A percentile compares a stretch with the other conserved stretches of the same genome.
These are phyloP conservation scores for Cherax quadricarinatus DNA, from an alignment of 1,140 invertebrate species.

Conservation along the genomic window DNA sequence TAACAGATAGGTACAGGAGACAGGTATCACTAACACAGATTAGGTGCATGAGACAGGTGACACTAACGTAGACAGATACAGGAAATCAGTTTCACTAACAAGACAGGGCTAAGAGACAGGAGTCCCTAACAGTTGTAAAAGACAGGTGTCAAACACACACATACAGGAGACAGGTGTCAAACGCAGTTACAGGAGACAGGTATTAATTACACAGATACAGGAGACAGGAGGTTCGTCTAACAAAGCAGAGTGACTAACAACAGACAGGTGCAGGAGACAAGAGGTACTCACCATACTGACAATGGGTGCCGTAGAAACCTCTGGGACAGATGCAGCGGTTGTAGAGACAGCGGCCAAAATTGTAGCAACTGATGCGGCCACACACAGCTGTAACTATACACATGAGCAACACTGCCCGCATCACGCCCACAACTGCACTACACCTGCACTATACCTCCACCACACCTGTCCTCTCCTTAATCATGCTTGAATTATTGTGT, in stretches of 20 bases:
- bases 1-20: no score
- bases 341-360: conserved; percentile 59
- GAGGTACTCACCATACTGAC: conserved; percentile 59
- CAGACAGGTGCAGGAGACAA: neutral
- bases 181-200: neutral
- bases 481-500: no score
- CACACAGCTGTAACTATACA: conserved; percentile 3
- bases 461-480: neutral
- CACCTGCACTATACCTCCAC: neutral
- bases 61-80: no score
- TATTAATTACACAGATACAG: neutral
- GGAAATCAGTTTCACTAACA: neutral
- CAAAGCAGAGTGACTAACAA: neutral
- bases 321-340: conserved; percentile 59
- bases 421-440: neutral
- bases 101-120: neutral
- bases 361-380: conserved; percentile 49
- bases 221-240: neutral
- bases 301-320: conserved; percentile 52
- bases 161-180: neutral
- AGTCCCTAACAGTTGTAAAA: neutral
- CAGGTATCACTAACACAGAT: no score
- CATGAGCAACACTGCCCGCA: neutral
- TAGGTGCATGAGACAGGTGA: no score
- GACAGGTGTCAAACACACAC: no score